Evolutionary conservation across 2,113 vertebrate species (phyloP).

Genomic region (Mola mola): DNA sequence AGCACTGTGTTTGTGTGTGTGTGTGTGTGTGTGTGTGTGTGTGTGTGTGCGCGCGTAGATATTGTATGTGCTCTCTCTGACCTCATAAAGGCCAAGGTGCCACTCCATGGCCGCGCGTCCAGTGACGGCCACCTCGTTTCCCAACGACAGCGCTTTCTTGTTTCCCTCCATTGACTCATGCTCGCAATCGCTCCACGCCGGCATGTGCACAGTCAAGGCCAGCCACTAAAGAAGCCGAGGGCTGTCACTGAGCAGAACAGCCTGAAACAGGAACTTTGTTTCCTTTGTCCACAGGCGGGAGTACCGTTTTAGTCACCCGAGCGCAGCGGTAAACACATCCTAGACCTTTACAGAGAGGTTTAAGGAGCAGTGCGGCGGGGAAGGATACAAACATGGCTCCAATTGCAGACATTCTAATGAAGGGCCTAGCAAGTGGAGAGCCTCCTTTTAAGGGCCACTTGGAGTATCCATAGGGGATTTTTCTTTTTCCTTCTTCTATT

Average conservation of each 20-base stretch:
- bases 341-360: constrained; percentile 21
- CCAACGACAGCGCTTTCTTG: constrained; percentile 6
- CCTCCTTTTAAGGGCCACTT: constrained; percentile 30
- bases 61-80: constrained; percentile 25
- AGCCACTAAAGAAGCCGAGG: constrained; percentile 21
- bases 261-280: constrained; percentile 46
- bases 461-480: constrained; percentile 3
- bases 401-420: constrained; percentile 47
- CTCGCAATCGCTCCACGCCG: constrained; percentile 17
- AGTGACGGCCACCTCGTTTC: not conserved
- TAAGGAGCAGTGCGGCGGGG: constrained; percentile 3
- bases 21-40: too few relatives aligned
- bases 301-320: constrained; percentile 27
- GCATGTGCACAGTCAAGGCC: constrained; percentile 25
- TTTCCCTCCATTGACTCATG: not conserved
- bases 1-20: constrained; percentile 29
- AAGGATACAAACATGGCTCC: constrained; percentile 20
- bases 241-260: constrained; percentile 43
- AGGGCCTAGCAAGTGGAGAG: constrained; percentile 10
- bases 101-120: constrained; percentile 9
- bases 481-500: too few relatives aligned
- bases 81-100: constrained; percentile 17
- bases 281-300: constrained; percentile 43
- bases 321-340: constrained; percentile 48
- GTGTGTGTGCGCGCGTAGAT: constrained; percentile 23